Evolutionary conservation across 2,888 invertebrate genomes (phyloP), one percentile per base, ranked within the genome.

Genomic region (Ellobium chinense): DNA sequence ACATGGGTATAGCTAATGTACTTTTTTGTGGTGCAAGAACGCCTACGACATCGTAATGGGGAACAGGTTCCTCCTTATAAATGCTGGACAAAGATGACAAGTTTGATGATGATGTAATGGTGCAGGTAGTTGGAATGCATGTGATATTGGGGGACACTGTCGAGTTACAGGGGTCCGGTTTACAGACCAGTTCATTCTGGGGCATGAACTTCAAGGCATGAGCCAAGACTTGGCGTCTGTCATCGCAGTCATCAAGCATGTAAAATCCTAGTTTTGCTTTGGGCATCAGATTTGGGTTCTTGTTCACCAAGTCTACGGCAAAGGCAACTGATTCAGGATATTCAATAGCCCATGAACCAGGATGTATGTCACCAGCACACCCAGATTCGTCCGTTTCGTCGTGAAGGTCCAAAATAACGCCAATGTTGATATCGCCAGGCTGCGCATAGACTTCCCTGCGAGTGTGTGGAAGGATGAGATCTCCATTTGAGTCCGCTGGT

Each of bases 1-100:
- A 87, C n/a, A 87, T 79, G 9, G 84, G 80, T n/a, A 88, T 85
- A 31, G 84, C 84, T 5, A 84, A 79, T 0, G 84, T 78, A 63
- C 85, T 85, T 54, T 73, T 82, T 73, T 84, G 83, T 29, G 88
- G 83, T 12, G 86, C 87, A 12, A 88, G 75, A 12, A 87, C 87
- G 0, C 87, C 88, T 7, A 86, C 78, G 14, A 88, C 87, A 60
- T 87, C 85, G 66, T 73, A 81, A 3, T 66, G 29, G 1, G 69
- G 70, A 24, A 72, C 60, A 27, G 31, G 46, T 7, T 46, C 46
- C 18, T 46, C 9, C 9, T 46, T 46, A 12, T 46, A 18, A 18
- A 12, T 46, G 46, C 7, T 18, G 46, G 9, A 69, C 29, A 69
- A 29, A 1, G 69, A 54, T 9, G 60, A 39, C 1, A 37, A 60